Base-by-base conservation (phyloP, 2,888 invertebrate genomes). In the Rugalucina vietnamica region DNA sequence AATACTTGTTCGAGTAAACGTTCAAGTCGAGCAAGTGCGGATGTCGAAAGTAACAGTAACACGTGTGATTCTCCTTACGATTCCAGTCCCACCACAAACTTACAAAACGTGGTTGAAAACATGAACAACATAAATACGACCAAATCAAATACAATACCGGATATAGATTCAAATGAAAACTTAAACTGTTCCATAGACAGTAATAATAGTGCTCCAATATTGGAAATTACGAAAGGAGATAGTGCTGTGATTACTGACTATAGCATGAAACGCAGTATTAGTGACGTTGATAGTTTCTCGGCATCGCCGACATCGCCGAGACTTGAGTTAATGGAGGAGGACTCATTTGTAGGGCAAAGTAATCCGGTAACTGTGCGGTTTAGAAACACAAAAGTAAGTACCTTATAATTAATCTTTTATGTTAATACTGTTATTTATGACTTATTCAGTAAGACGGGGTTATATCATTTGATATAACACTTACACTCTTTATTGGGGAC, bases 141-240 rank as follows among this genome's bases (percentile, higher is more conserved):
- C 73, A 88, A 91, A 91, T 88, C 90, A 90, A 90, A 91, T 84
- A 85, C 79, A 49, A 81, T 88, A 8, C 86, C 83, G 76, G 92
- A 93, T 74, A 92, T 90, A 85, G 92, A 93, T 90, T 93, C 92
- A 2, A 93, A 93, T 83, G 93, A 93, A 71, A 93, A 93, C 81
- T 84, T 93, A 29, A 92, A 91, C 85, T 91, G 91, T 73, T 89
- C 92, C 10, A 82, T 27, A 78, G 65, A 65, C 34, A 70, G 57
- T 36, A 78, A 85, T 74, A 75, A 74, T 65, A 81, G 81, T 80
- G 81, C 75, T 72, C 85, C 84, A 43, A 88, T 88, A 36, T 86
- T 84, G 74, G 89, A 89, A 79, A 84, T 89, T 34, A 69, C 87
- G 21, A 87, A 88, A 79, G 89, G 88, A 81, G 89, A 89, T 84